Base-by-base conservation (phyloP, 2,888 invertebrate species). In the Molorchus minor region DNA sequence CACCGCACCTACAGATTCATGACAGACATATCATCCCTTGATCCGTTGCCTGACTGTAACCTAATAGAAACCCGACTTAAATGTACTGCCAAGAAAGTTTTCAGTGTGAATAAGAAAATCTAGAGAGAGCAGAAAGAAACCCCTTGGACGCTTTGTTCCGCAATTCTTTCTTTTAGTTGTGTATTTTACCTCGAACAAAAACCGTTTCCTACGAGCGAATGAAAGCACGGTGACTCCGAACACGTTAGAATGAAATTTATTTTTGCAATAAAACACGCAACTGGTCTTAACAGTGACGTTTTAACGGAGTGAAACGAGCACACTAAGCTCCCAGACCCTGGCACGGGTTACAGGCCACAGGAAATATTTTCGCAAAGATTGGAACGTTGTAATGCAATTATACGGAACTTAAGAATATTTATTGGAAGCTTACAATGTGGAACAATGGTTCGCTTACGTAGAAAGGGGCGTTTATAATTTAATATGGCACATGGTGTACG, bases 211-310 rank as follows among this genome's bases (percentile, higher is more conserved):
- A 20, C 43, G 43, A 40, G 35, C 56, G 47, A 61, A 59, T 51
- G 59, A 57, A 55, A 57, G 43, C 49, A 35, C 64, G 33, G 62
- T 63, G 64, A 65, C 62, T 67, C 61, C 65, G 59, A 63, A 68
- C 68, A 63, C 68, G 71, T 70, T 67, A 62, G 62, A 56, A 45
- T 63, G 64, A 70, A 74, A 73, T 74, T 74, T 72, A 73, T 74
- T 73, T 74, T 73, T 71, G 73, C 67, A 71, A 74, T 72, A 74
- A 74, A 74, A 72, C 71, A 74, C 71, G 67, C 65, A 56, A 71
- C 64, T 69, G 70, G 70, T 70, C 72, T 71, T 70, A 70, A 70
- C 58, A 70, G 71, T 72, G 74, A 73, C 74, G 71, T 71, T 73
- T 74, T 73, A 71, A 74, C 72, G 70, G 70, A 60, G 65, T 61